Conservation (phyloP, 2,797 vertebrate species). For the Neomorphus geoffroyi region DNA sequence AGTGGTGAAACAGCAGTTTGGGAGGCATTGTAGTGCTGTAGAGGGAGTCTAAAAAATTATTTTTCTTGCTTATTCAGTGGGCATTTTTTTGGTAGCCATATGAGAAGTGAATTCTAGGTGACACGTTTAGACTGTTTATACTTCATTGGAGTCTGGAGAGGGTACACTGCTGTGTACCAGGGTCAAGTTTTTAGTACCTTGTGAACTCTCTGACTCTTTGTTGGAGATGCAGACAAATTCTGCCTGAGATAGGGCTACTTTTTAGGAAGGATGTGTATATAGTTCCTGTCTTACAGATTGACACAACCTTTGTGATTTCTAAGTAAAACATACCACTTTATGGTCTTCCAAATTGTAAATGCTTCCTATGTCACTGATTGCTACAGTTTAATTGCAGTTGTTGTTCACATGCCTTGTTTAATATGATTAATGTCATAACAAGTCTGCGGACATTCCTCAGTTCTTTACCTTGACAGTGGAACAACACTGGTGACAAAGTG, state of each 20-base stretch:
- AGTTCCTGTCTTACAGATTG: background rate
- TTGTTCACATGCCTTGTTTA: constrained; percentile 63
- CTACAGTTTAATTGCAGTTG: constrained; percentile 58
- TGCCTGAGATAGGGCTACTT: background rate
- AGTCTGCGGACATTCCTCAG: constrained; percentile 55
- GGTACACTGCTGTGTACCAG: background rate
- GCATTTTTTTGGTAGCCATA: constrained; percentile 2
- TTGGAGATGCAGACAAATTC: background rate
- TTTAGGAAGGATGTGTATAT: background rate
- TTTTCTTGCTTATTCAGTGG: background rate
- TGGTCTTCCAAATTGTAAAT: constrained; percentile 49
- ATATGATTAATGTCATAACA: constrained; percentile 72
- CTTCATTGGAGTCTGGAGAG: background rate
- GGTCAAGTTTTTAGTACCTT: background rate
- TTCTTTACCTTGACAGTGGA: constrained; percentile 69
- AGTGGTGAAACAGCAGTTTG: background rate
- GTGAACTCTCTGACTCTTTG: background rate
- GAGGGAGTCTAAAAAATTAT: background rate
- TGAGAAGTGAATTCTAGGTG: background rate
- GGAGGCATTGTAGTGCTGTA: background rate
- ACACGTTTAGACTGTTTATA: background rate
- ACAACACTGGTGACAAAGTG: constrained; percentile 73
- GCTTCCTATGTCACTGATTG: constrained; percentile 53
- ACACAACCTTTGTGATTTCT: constrained; percentile 11
- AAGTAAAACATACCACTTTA: constrained; percentile 22